These are phyloP conservation scores for Ariolimax columbianus DNA, from an alignment of 2,888 invertebrate species.

Conservation along the genomic window DNA sequence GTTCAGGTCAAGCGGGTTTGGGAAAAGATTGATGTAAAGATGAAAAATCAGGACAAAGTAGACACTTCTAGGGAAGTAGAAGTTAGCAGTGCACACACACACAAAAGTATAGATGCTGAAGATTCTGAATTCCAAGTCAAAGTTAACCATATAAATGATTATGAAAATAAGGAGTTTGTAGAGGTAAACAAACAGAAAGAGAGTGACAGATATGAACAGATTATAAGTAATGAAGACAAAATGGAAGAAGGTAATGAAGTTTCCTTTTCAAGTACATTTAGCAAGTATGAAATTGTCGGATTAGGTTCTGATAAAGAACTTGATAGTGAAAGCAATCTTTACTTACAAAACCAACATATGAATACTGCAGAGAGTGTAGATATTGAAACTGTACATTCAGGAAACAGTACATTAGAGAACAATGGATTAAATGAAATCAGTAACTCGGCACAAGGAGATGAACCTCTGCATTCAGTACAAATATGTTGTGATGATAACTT, in stretches of 20 bases:
- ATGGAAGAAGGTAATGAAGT: neutral
- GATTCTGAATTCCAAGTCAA: neutral
- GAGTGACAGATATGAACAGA: neutral
- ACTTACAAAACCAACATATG: neutral
- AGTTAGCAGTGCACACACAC: neutral
- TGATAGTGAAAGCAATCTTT: neutral
- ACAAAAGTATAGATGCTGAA: neutral
- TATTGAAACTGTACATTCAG: neutral
- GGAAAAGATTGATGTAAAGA: neutral
- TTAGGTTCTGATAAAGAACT: neutral
- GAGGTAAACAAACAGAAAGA: neutral
- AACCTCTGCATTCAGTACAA: neutral
- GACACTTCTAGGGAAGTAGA: neutral
- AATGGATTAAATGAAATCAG: neutral
- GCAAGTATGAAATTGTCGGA: neutral
- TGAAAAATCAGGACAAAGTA: neutral
- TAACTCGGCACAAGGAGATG: neutral
- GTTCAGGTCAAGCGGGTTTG: conserved; percentile 13
- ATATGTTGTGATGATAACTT: neutral
- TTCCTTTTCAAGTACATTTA: neutral
- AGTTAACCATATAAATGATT: neutral
- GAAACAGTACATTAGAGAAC: neutral
- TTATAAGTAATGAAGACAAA: neutral
- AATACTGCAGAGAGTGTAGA: neutral
- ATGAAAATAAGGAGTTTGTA: neutral